Conservation (phyloP, 2,113 vertebrate species). For the Erythrocercus mccallii region DNA sequence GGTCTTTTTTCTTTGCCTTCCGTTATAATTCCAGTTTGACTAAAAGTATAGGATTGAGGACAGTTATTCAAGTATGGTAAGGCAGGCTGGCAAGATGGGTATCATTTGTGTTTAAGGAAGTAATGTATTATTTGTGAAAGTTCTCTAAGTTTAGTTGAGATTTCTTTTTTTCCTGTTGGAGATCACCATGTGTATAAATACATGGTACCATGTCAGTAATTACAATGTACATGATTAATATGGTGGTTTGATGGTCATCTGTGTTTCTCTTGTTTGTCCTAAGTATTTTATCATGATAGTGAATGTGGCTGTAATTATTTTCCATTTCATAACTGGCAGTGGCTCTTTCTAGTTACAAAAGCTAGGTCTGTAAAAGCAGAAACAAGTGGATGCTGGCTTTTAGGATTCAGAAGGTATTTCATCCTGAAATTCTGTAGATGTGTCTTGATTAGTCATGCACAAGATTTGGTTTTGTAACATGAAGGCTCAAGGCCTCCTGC, state of each 20-base stretch:
- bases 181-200: neutral
- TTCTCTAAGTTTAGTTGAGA: neutral
- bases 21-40: neutral
- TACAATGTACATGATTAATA: neutral
- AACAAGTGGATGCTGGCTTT: neutral
- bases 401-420: conserved; percentile 34
- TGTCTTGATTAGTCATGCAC: conserved; percentile 58
- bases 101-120: neutral
- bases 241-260: neutral
- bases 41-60: neutral
- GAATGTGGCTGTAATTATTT: neutral
- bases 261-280: neutral
- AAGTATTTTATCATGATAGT: neutral
- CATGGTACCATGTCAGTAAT: neutral
- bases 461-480: conserved; percentile 22
- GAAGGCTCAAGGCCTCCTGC: neutral
- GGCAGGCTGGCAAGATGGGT: neutral
- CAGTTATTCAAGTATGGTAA: neutral
- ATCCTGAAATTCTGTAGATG: conserved; percentile 34
- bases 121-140: neutral
- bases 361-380: neutral
- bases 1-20: neutral
- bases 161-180: neutral
- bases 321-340: neutral
- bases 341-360: neutral